phyloP scores from a whole-genome alignment of 2,113 vertebrate genomes.

The Otolemur garnettii region DNA sequence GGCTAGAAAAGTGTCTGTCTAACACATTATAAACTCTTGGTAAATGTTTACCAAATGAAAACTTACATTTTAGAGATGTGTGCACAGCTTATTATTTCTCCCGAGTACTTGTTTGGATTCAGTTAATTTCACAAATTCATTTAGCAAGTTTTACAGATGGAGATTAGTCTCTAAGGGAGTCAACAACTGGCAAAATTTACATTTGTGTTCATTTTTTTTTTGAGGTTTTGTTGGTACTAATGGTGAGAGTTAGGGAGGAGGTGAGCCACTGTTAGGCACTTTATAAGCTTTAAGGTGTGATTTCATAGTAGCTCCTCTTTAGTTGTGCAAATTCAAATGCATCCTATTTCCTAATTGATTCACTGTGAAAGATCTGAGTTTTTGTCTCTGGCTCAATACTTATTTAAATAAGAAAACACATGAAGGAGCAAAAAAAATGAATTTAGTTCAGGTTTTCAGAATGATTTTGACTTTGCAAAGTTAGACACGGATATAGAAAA shows the following conservation, averaged over 20 bases:
- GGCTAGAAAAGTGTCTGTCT: background rate
- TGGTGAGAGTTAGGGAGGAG: background rate
- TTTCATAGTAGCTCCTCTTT: background rate
- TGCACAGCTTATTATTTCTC: constrained; percentile 42
- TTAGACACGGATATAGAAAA: background rate
- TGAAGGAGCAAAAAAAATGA: background rate
- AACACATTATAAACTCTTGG: background rate
- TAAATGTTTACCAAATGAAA: constrained; percentile 29
- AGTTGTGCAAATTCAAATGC: constrained; percentile 5
- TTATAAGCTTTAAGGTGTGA: constrained; percentile 49
- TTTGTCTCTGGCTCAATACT: background rate
- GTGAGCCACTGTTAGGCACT: constrained; percentile 23
- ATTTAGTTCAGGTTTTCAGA: constrained; percentile 28
- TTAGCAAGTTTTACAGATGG: constrained; percentile 57
- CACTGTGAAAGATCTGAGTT: constrained; percentile 28
- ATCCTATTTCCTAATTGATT: constrained; percentile 1
- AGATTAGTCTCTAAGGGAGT: constrained; percentile 44
- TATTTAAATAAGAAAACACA: constrained; percentile 45
- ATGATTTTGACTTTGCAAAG: constrained; percentile 23
- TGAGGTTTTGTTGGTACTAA: constrained; percentile 33
- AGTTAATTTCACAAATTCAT: constrained; percentile 58
- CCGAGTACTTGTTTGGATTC: constrained; percentile 43
- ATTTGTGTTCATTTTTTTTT: constrained; percentile 49
- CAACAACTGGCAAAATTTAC: constrained; percentile 49
- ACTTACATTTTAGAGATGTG: constrained; percentile 56